Evolutionary conservation across 2,888 invertebrate species (phyloP).

Genomic region (Micropterix aruncella): DNA sequence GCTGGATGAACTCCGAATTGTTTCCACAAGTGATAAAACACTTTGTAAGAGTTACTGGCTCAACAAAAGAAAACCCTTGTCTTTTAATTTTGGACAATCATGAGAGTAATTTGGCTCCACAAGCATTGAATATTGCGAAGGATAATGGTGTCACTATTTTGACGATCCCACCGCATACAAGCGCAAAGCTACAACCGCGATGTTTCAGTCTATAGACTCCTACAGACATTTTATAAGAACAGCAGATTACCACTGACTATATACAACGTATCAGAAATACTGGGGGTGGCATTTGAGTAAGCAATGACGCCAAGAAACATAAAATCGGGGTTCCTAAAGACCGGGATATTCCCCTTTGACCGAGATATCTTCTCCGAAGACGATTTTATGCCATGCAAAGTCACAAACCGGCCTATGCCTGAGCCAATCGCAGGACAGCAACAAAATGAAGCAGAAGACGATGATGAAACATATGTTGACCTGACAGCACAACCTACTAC

Average conservation of each 20-base stretch:
- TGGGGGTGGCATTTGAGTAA: conserved; percentile 13
- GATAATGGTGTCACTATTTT: conserved; percentile 19
- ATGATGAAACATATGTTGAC: conserved; percentile 3
- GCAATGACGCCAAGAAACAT: conserved; percentile 19
- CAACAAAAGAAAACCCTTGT: conserved; percentile 13
- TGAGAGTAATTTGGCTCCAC: conserved; percentile 15
- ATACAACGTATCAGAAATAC: conserved; percentile 17
- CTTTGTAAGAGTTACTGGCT: conserved; percentile 15
- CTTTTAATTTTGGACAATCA: conserved; percentile 18
- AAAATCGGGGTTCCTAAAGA: conserved; percentile 15
- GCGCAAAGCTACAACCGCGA: conserved; percentile 20
- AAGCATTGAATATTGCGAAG: conserved; percentile 15
- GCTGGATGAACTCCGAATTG: conserved; percentile 17
- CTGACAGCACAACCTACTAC: conserved; percentile 4
- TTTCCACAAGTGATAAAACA: conserved; percentile 16
- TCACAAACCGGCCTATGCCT: conserved; percentile 11
- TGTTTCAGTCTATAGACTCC: conserved; percentile 18
- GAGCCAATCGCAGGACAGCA: conserved; percentile 1
- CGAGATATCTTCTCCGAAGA: conserved; percentile 15
- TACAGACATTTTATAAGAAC: conserved; percentile 17
- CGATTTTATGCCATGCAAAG: conserved; percentile 14
- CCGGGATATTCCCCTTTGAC: conserved; percentile 17
- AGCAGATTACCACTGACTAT: conserved; percentile 19
- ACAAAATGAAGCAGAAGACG: conserved; percentile 6
- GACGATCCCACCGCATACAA: conserved; percentile 20